Evolutionary conservation across 2,888 invertebrate species (phyloP).

Genomic region (Palloptera scutellata): DNA sequence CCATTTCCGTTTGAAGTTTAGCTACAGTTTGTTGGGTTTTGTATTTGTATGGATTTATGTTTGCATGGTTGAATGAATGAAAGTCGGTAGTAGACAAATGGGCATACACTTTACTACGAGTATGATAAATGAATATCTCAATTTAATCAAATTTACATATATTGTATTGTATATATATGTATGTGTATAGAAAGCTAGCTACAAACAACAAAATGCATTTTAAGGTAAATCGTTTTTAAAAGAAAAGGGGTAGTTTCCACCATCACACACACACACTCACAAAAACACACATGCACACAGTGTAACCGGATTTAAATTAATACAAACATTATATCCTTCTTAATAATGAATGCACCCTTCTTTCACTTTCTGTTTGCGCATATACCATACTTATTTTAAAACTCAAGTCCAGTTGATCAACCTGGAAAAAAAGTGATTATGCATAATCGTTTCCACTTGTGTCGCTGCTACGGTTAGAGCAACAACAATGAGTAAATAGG

Average conservation of each 20-base stretch:
- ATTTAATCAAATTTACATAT: conserved; percentile 24
- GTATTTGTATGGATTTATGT: neutral
- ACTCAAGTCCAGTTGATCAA: conserved; percentile 44
- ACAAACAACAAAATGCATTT: no score
- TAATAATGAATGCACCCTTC: conserved; percentile 27
- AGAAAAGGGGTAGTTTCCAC: conserved; percentile 14
- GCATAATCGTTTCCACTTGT: conserved; percentile 49
- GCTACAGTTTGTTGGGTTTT: conserved; percentile 40
- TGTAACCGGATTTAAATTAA: conserved; percentile 1
- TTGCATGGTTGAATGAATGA: neutral
- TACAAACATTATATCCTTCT: conserved; percentile 1
- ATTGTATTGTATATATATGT: no score
- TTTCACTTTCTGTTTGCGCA: conserved; percentile 6
- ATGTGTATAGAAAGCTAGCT: no score
- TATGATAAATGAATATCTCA: conserved; percentile 19
- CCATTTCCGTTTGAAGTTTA: conserved; percentile 47
- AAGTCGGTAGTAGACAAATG: neutral
- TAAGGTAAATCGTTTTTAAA: neutral
- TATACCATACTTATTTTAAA: conserved; percentile 32
- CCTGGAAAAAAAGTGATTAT: conserved; percentile 49
- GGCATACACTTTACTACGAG: conserved; percentile 1
- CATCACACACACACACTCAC: neutral
- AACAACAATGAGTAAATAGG: neutral
- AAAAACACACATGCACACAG: neutral
- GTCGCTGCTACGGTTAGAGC: conserved; percentile 23